A percentile compares a stretch with the other conserved stretches of the same genome.
phyloP scores from a whole-genome alignment of 1,140 invertebrate genomes.

The Lucilia cuprina region DNA sequence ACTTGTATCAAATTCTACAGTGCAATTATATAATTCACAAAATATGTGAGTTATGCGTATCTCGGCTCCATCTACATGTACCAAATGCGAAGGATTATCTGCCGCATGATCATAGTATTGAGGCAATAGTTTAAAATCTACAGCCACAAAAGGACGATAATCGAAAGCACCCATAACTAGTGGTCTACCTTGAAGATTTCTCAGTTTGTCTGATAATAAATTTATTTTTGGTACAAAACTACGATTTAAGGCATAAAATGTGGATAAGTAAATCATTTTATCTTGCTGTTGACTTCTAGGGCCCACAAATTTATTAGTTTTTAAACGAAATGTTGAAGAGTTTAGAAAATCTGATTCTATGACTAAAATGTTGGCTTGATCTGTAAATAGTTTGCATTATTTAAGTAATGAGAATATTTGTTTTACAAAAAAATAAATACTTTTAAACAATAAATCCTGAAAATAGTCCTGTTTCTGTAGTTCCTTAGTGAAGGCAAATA shows the following conservation, averaged over 20 bases:
- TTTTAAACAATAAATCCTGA: constrained; percentile 45
- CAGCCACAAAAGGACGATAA: constrained; percentile 53
- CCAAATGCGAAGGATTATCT: neutral
- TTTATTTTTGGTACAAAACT: constrained; percentile 1
- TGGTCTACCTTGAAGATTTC: constrained; percentile 52
- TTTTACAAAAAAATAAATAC: constrained; percentile 36
- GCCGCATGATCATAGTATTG: neutral
- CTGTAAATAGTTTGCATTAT: constrained; percentile 38
- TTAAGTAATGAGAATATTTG: too few relatives aligned
- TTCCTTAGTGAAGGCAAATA: constrained; percentile 48
- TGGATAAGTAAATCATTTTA: constrained; percentile 39
- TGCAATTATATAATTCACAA: constrained; percentile 52
- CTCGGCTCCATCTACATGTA: constrained; percentile 52
- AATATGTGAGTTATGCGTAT: constrained; percentile 46
- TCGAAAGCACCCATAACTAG: constrained; percentile 51
- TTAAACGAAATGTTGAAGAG: constrained; percentile 48
- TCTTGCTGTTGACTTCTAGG: constrained; percentile 30
- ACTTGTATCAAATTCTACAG: constrained; percentile 50
- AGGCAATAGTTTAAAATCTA: constrained; percentile 42
- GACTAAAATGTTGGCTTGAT: constrained; percentile 52
- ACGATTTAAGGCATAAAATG: constrained; percentile 41
- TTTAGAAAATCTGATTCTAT: constrained; percentile 44
- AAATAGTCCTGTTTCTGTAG: constrained; percentile 35
- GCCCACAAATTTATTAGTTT: constrained; percentile 55
- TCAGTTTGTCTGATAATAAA: constrained; percentile 43